Evolutionary conservation across 2,797 vertebrate genomes (phyloP).

Genomic region (Aselliscus stoliczkanus): DNA sequence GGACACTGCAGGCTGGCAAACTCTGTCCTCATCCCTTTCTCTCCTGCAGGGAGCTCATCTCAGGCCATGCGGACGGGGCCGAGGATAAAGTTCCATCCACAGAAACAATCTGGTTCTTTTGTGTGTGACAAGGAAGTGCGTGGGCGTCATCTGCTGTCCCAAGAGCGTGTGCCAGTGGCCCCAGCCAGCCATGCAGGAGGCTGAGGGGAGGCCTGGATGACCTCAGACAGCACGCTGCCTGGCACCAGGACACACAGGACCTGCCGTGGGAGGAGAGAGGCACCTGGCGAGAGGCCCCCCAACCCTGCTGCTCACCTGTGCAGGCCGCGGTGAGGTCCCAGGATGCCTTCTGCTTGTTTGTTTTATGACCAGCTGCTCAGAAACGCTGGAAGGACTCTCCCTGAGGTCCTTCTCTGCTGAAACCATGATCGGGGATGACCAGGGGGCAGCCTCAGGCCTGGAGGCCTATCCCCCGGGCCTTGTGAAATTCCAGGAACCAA

Average conservation of each 20-base stretch:
- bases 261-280: background rate
- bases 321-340: too few species aligned
- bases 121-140: fast-evolving
- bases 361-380: background rate
- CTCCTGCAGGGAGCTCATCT: fast-evolving
- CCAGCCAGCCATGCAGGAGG: background rate
- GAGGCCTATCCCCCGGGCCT: background rate
- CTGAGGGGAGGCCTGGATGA: background rate
- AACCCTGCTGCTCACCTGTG: background rate
- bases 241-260: background rate
- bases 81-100: fast-evolving
- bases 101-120: background rate
- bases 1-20: fast-evolving
- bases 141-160: background rate
- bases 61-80: fast-evolving
- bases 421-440: background rate
- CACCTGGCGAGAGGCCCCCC: fast-evolving
- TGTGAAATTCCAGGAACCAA: background rate
- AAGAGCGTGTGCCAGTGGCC: background rate
- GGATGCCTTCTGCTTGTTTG: too few species aligned
- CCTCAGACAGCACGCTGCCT: background rate
- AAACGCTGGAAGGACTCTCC: background rate
- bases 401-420: background rate
- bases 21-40: too few species aligned
- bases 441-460: background rate